Evolutionary conservation across 1,140 invertebrate genomes (phyloP).

Genomic region (Leptinotarsa lineolata): DNA sequence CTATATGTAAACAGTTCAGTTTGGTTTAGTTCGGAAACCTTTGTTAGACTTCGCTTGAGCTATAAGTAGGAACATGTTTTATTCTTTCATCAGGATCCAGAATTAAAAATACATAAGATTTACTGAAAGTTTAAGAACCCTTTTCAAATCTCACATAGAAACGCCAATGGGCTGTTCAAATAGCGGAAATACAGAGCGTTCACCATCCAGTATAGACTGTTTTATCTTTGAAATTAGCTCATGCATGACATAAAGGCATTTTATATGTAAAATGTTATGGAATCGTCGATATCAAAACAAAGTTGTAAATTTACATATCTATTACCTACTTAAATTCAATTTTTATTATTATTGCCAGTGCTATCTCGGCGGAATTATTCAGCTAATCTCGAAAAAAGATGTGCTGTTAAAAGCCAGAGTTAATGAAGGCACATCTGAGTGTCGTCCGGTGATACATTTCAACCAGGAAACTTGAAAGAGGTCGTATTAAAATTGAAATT

Average conservation of each 20-base stretch:
- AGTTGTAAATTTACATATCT: constrained; percentile 28
- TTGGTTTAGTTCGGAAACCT: too few species aligned
- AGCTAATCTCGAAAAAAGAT: not conserved
- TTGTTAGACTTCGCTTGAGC: too few species aligned
- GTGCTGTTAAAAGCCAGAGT: not conserved
- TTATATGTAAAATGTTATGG: constrained; percentile 12
- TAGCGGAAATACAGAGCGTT: not conserved
- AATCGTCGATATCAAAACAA: constrained; percentile 32
- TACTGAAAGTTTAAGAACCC: too few species aligned
- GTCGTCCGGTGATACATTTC: not conserved
- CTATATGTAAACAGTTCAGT: too few species aligned
- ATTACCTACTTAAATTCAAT: constrained; percentile 1
- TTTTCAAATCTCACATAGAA: too few species aligned
- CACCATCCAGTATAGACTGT: not conserved
- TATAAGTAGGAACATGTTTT: too few species aligned
- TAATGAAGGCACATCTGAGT: not conserved
- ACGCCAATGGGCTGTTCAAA: too few species aligned
- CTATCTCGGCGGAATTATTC: not conserved
- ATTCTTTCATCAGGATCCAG: too few species aligned
- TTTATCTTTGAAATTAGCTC: not conserved
- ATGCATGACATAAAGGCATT: constrained; percentile 2
- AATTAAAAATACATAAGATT: too few species aligned
- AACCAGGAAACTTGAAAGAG: not conserved
- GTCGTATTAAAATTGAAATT: too few species aligned
- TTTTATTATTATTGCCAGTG: constrained; percentile 11